Evolutionary conservation across 2,113 vertebrate genomes (phyloP), one percentile per base, ranked within the genome.

Genomic region (Sceloporus tristichus): DNA sequence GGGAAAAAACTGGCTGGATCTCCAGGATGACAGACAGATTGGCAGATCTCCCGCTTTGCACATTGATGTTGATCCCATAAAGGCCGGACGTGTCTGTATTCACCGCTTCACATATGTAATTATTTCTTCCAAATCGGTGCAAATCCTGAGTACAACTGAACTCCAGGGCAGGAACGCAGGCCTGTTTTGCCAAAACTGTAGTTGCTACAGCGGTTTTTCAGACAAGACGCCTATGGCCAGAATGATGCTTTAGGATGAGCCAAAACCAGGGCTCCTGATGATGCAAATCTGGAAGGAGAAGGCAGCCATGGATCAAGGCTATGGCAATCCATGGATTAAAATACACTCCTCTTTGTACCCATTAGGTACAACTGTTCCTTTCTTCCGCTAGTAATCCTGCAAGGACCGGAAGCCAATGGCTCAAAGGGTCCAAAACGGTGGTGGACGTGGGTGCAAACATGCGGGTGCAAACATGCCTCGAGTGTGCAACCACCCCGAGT

Each of bases 81-180:
- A 25, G 90, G 29, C 29, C 54, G 94, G 91, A 95, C 91, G 84
- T 88, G 92, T 92, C 92, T 90, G 53, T n/a, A 53, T 92, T 90
- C 90, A 91, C 90, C 89, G 84, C 76, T 74, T 9, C n/a, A 16
- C 59, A 87, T 70, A 54, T 79, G 83, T 92, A 89, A 88, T 93
- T 92, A 93, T n/a, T 40, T 9, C 29, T 76, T 11, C 73, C 56
- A 40, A 84, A 68, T 40, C 29, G 74, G 80, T 56, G 62, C 23
- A 54, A 70, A 78, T 54, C 62, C 14, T 11, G 10, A 70, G 42
- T 29, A 54, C 9, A 13, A 11, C 19, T 25, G 62, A 78, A 77
- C 23, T 54, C 10, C 48, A 70, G 80, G 42, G 19, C 34, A 62
- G 71, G 38, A 68, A 77, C 34, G 9, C 1, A 9, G 65, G 13